Evolutionary conservation across 2,888 invertebrate species (phyloP), one percentile per base, ranked within the genome.

Genomic region (Nesidiocoris tenuis): DNA sequence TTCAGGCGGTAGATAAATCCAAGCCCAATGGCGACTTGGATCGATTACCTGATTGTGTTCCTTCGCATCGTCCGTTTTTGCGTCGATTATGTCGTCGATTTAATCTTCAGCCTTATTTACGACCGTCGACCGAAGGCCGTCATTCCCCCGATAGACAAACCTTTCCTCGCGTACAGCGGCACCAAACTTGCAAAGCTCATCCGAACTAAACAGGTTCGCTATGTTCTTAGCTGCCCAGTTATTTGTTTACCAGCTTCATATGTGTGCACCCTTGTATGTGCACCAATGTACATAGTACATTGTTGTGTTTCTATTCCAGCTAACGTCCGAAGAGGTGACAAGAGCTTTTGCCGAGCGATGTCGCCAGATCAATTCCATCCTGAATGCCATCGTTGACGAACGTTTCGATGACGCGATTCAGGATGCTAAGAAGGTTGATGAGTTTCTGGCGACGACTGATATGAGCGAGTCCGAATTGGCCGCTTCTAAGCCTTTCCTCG

Each of bases 371-470:
- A 94, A 96, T 83, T 86, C 87, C 0, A 82, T 91, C 16, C 81
- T 96, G 59, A 96, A 96, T 84, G 91, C 94, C 0, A 87, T 96
- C 0, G 92, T 94, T 0, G 93, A 94, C 81, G 88, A 93, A 55
- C 86, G 94, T 71, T 96, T 90, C 82, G 86, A 88, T 7, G 90
- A 87, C 1, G 96, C 96, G 0, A 82, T 96, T 0, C 84, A 88
- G 64, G 93, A 95, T 81, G 96, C 96, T 0, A 86, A 85, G 76
- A 84, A 86, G 77, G 87, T 94, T 2, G 96, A 97, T 83, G 83
- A 85, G 63, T 84, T 88, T 72, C 87, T 96, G 22, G 85, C 86
- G 24, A 84, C 83, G 61, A 88, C 88, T 0, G 82, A 85, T 57
- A 84, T 90, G 70, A 83, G 87, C 0, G 88, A 89, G 23, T 86